Percentiles rank a stretch among this genome's conserved stretches.
phyloP scores from a whole-genome alignment of 2,888 invertebrate genomes.

The Atethmia centrago region DNA sequence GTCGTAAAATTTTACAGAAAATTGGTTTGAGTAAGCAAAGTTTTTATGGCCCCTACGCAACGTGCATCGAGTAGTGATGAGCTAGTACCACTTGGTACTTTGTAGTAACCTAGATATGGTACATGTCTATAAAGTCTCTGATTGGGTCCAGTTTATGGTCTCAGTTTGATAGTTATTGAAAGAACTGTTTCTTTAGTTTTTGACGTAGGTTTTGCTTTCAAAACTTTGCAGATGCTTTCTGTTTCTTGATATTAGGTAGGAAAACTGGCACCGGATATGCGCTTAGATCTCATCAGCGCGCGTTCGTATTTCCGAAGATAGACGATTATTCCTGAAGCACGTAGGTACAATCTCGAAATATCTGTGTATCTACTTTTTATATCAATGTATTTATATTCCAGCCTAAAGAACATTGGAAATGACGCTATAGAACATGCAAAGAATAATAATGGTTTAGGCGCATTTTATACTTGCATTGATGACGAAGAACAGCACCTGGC shows the following conservation, averaged over 20 bases:
- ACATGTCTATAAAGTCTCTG: slow-evolving; percentile 2
- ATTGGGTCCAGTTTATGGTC: slow-evolving; percentile 25
- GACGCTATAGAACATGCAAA: slow-evolving; percentile 2
- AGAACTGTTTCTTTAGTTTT: not conserved
- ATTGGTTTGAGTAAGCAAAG: slow-evolving; percentile 56
- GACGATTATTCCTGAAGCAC: not conserved
- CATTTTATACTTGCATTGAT: slow-evolving; percentile 71
- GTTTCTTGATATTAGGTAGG: not conserved
- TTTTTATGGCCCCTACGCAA: slow-evolving; percentile 49
- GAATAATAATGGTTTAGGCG: slow-evolving; percentile 62
- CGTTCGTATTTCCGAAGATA: not conserved
- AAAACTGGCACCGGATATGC: not conserved
- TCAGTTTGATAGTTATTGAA: slow-evolving; percentile 15
- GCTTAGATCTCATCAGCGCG: not conserved
- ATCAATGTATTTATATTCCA: slow-evolving; percentile 18
- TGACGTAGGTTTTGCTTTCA: not conserved
- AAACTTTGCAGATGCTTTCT: not conserved
- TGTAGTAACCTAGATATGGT: slow-evolving; percentile 14
- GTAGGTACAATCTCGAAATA: not conserved
- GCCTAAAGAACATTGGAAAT: slow-evolving; percentile 54
- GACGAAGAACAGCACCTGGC: slow-evolving; percentile 68
- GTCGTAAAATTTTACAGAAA: slow-evolving; percentile 62
- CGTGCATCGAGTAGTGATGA: slow-evolving; percentile 54
- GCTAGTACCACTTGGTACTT: slow-evolving; percentile 20
- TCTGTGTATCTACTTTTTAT: not conserved